Conservation (phyloP, 2,113 vertebrate genomes). For the Phyllostomus hastatus region DNA sequence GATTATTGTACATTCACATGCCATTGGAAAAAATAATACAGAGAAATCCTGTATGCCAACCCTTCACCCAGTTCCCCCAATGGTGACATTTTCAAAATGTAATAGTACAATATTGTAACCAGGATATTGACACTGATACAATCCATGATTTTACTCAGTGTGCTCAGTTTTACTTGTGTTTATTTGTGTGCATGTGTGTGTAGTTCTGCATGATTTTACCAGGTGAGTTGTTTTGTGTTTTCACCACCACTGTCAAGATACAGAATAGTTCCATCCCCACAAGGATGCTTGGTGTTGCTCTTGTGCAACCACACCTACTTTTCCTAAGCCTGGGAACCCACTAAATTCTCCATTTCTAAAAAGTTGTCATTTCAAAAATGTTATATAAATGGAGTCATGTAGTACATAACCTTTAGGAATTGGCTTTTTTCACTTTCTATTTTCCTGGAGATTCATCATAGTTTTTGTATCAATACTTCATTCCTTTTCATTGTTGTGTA, state of each 20-base stretch:
- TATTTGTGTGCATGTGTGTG: background rate
- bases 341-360: background rate
- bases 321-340: background rate
- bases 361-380: background rate
- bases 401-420: background rate
- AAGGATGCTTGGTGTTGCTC: no score
- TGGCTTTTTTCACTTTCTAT: background rate
- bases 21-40: background rate
- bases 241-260: background rate
- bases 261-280: background rate
- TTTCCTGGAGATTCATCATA: background rate
- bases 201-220: background rate
- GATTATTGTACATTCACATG: background rate
- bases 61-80: background rate
- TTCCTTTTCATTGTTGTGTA: background rate
- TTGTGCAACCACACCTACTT: background rate
- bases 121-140: background rate
- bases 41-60: background rate
- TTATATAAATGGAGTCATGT: background rate
- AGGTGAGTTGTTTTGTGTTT: fast-evolving
- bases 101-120: background rate
- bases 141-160: background rate
- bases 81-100: background rate
- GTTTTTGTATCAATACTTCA: background rate
- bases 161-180: background rate